A percentile compares a stretch with the other conserved stretches of the same genome.
Conservation (phyloP, 2,113 vertebrate genomes). For the Semnopithecus entellus region DNA sequence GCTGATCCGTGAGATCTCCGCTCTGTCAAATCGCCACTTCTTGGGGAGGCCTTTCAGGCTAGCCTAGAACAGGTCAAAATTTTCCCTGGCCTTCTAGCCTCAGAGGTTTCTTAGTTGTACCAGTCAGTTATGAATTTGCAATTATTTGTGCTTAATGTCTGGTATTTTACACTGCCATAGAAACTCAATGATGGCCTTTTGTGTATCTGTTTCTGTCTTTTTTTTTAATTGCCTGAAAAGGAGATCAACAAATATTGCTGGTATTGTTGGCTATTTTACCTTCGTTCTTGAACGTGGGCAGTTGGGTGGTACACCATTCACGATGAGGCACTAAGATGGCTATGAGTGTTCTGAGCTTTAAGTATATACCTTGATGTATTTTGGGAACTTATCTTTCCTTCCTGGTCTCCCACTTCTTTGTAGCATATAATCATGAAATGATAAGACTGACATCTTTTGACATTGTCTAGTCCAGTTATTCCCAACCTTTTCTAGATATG, state of each 20-base stretch:
- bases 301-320: background rate
- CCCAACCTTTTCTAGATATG: background rate
- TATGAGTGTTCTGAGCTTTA: background rate
- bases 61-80: background rate
- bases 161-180: background rate
- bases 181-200: background rate
- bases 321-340: too few species aligned
- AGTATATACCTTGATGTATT: background rate
- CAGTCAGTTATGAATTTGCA: background rate
- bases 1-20: background rate
- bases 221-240: background rate
- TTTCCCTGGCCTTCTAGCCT: background rate
- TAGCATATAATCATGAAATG: background rate
- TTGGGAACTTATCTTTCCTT: background rate
- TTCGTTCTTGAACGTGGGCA: background rate
- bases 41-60: background rate
- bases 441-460: background rate
- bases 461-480: background rate
- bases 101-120: background rate
- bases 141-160: background rate
- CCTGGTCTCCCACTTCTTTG: background rate
- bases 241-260: background rate
- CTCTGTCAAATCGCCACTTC: background rate
- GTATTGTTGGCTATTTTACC: background rate
- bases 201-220: background rate